Percentiles rank a stretch among this genome's conserved stretches.
phyloP scores from a whole-genome alignment of 2,797 vertebrate species.

The Pantherophis vulpinus region DNA sequence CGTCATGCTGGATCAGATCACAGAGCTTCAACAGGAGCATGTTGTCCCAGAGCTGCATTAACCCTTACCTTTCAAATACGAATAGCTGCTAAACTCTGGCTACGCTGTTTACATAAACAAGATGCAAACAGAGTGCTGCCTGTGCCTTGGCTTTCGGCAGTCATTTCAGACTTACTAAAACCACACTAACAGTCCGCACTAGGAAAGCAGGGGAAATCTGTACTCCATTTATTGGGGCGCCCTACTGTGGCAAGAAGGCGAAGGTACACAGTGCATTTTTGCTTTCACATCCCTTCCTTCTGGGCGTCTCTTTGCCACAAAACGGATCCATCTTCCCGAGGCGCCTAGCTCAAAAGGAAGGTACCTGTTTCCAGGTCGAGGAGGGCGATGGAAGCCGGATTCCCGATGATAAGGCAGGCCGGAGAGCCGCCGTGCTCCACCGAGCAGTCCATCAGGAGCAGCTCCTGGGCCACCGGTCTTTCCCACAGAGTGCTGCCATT shows the following conservation, averaged over 20 bases:
- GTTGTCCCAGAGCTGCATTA: not conserved
- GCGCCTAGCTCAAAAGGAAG: not conserved
- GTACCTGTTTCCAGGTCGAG: conserved; percentile 75
- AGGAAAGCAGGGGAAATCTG: not conserved
- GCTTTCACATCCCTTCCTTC: not conserved
- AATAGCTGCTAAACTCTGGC: not conserved
- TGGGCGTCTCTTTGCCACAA: not conserved
- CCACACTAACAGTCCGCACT: not conserved
- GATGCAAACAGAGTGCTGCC: not conserved
- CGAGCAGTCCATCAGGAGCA: conserved; percentile 80
- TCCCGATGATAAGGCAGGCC: conserved; percentile 79
- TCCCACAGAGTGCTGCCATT: conserved; percentile 82
- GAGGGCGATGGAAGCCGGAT: conserved; percentile 66
- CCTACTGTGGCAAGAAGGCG: not conserved
- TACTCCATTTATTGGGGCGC: not conserved
- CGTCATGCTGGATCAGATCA: not conserved
- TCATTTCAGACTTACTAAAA: not conserved
- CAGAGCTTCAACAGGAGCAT: not conserved
- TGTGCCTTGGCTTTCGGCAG: not conserved
- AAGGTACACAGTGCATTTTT: not conserved
- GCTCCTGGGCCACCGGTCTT: conserved; percentile 69
- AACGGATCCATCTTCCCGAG: not conserved
- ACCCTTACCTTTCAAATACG: not conserved
- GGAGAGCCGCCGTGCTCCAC: conserved; percentile 53
- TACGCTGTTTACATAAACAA: not conserved